Base-by-base conservation (phyloP, 2,113 vertebrate species). In the Python bivittatus region DNA sequence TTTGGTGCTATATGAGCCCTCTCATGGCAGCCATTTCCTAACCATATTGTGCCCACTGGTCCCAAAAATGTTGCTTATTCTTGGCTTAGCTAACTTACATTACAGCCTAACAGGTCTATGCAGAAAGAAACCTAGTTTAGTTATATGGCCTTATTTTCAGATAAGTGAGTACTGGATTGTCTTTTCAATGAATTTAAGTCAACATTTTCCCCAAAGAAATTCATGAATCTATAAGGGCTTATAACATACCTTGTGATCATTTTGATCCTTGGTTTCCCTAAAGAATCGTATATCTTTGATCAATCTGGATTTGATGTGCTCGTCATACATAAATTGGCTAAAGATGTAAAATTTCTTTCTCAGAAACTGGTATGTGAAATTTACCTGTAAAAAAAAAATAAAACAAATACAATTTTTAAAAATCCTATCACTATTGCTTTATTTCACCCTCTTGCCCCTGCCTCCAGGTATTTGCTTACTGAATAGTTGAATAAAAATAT, bases 281-380 rank as follows among this genome's bases (percentile, higher is more conserved):
- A 99, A 99, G 98, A 99, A 99, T 57, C 99, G 98, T 93, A 99
- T 99, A 96, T 99, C 99, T 96, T 99, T 99, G 96, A 99, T 99
- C 95, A 99, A 98, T 91, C 99, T 98, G 94, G 99, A 99, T 96
- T 99, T 99, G 96, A 99, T 99, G 97, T 99, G 99, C 92, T 99
- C 99, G 89, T 99, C 99, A 84, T 99, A 99, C 99, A 99, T 99
- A 94, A 99, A 99, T 93, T 99, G 99, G 94, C 99, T 99, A 97
- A 99, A 99, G 96, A 99, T 99, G 96, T 99, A 99, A 95, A 99
- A 99, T 94, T 99, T 99, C 96, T 99, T 99, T 92, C 98, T 98
- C 96, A 99, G 97, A 97, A 99, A 99, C 91, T 99, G 99, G 96
- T 99, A 99, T 54, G 99, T 99, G 95, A 99, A 99, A 96, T 99